Percentiles rank a stretch among this genome's conserved stretches.
phyloP scores from a whole-genome alignment of 2,888 invertebrate genomes.

The Tigriopus californicus region DNA sequence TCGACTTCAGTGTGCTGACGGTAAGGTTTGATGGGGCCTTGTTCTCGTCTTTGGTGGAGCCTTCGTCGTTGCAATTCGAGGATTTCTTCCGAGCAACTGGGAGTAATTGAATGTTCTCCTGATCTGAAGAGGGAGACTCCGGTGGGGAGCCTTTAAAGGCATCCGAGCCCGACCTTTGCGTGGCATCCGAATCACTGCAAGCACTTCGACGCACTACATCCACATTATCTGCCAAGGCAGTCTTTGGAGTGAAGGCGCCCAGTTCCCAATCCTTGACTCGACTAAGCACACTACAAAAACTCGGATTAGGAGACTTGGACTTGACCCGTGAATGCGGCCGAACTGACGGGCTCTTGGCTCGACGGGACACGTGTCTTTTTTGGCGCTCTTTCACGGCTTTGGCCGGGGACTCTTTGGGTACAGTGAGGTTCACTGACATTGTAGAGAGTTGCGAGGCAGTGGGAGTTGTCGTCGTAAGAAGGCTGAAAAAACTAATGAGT shows the following conservation, averaged over 20 bases:
- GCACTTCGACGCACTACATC: neutral
- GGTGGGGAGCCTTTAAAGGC: no score
- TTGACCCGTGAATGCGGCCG: neutral
- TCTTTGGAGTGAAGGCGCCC: conserved; percentile 16
- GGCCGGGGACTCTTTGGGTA: neutral
- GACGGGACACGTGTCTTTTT: neutral
- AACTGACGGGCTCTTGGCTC: neutral
- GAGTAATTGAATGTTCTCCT: no score
- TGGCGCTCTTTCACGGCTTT: neutral
- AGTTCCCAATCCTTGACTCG: conserved; percentile 15
- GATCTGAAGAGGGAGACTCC: no score
- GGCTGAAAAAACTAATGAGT: no score
- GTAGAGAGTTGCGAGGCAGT: neutral
- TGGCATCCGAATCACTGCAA: no score
- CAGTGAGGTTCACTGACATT: neutral
- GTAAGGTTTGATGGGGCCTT: neutral
- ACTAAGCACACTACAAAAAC: conserved; percentile 16
- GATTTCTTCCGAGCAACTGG: no score
- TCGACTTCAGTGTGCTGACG: neutral
- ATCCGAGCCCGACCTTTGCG: no score
- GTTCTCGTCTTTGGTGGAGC: neutral
- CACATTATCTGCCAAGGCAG: conserved; percentile 15
- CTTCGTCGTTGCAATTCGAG: neutral
- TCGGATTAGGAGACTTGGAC: conserved; percentile 15
- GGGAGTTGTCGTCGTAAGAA: no score